Percentiles rank a stretch among this genome's conserved stretches.
phyloP scores from a whole-genome alignment of 1,140 invertebrate genomes.

The Saccostrea echinata region DNA sequence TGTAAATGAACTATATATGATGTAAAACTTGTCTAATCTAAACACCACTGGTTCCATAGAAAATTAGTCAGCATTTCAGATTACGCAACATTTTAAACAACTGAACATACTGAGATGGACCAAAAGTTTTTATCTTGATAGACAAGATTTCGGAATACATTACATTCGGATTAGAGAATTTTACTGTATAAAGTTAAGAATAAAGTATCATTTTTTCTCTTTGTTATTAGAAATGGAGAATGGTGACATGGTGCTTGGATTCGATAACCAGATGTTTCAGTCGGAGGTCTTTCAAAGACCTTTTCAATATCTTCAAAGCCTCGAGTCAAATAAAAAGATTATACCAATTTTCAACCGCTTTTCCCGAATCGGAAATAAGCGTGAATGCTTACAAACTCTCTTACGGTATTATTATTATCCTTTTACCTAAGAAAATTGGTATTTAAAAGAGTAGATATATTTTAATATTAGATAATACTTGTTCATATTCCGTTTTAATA shows the following conservation, averaged over 20 bases:
- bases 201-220: no score
- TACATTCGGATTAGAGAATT: no score
- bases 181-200: no score
- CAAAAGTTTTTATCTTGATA: no score
- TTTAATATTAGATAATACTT: background rate
- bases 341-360: slow-evolving; percentile 44
- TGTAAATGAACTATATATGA: no score
- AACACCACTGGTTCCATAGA: no score
- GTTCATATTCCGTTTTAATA: slow-evolving; percentile 50
- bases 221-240: background rate
- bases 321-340: slow-evolving; percentile 41
- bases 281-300: slow-evolving; percentile 72
- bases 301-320: slow-evolving; percentile 68
- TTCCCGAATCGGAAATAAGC: slow-evolving; percentile 41
- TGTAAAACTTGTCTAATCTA: no score
- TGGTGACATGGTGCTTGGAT: slow-evolving; percentile 40
- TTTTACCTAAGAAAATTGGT: background rate
- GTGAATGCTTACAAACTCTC: slow-evolving; percentile 50
- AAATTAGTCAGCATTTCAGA: no score
- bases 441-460: background rate
- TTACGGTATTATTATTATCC: slow-evolving; percentile 44
- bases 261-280: slow-evolving; percentile 71
- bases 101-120: no score
- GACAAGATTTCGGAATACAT: no score
- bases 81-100: no score